phyloP scores from a whole-genome alignment of 2,113 vertebrate genomes.

The Mastomys natalensis region DNA sequence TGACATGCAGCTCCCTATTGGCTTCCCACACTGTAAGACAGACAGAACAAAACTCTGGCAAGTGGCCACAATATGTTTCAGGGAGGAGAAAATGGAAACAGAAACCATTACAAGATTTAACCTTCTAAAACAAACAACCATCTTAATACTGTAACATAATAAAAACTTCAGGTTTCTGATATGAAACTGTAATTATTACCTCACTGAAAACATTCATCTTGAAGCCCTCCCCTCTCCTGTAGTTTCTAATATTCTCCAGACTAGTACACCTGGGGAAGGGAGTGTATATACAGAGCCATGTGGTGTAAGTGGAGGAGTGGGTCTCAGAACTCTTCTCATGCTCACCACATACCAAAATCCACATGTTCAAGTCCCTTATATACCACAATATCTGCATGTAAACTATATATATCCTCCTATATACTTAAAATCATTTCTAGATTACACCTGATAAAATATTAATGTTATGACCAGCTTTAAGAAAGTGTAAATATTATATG shows the following conservation, averaged over 20 bases:
- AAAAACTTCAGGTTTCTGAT: conserved; percentile 26
- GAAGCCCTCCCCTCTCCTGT: background rate
- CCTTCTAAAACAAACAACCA: conserved; percentile 52
- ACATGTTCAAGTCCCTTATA: background rate
- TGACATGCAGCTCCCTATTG: background rate
- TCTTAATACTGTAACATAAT: background rate
- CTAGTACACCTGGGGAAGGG: background rate
- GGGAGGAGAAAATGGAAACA: background rate
- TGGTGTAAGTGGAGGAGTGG: background rate
- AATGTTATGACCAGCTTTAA: background rate
- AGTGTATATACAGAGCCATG: background rate
- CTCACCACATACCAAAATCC: background rate
- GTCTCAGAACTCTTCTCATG: background rate
- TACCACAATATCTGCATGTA: background rate
- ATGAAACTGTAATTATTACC: conserved; percentile 40
- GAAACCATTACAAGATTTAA: conserved; percentile 37
- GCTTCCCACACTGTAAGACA: background rate
- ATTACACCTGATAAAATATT: background rate
- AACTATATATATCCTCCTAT: background rate
- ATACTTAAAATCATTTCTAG: background rate
- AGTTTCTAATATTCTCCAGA: background rate
- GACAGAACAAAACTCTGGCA: background rate
- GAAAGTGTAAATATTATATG: background rate
- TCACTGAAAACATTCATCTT: background rate
- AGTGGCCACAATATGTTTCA: background rate